Evolutionary conservation across 2,888 invertebrate species (phyloP).

Genomic region (Neoaliturus tenellus): DNA sequence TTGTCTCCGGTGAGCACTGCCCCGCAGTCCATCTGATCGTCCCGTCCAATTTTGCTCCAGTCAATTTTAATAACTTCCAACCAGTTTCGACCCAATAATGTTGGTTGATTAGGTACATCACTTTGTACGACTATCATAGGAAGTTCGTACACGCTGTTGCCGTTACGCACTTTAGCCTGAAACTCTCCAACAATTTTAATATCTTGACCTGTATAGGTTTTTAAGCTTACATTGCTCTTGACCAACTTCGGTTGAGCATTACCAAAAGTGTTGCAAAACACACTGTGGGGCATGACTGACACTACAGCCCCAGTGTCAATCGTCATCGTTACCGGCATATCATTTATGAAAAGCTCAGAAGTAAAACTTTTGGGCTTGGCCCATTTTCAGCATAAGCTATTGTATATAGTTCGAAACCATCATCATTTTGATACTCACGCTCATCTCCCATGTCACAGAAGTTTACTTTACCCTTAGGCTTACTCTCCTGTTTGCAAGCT

Average conservation of each 20-base stretch:
- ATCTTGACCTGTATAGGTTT: conserved; percentile 17
- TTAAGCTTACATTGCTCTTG: not conserved
- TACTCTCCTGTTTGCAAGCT: not conserved
- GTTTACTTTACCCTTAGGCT: not conserved
- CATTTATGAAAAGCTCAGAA: not conserved
- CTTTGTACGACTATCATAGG: conserved; percentile 3
- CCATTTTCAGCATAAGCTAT: conserved; percentile 1
- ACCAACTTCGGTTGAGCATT: not conserved
- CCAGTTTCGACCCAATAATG: conserved; percentile 4
- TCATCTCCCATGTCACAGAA: not conserved
- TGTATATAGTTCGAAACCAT: not conserved
- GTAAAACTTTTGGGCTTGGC: not conserved
- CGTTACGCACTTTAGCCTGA: not conserved
- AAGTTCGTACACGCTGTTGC: not conserved
- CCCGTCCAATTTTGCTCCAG: not conserved
- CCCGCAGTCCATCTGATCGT: not conserved
- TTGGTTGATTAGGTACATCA: conserved; percentile 14
- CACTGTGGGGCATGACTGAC: not conserved
- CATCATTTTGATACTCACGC: not conserved
- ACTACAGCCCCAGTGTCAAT: conserved; percentile 11
- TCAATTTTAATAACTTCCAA: not conserved
- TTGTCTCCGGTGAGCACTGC: not conserved
- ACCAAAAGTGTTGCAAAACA: not conserved
- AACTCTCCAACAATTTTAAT: conserved; percentile 6
- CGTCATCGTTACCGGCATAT: not conserved